Evolutionary conservation across 2,888 invertebrate species (phyloP), one percentile per base, ranked within the genome.

Genomic region (Ferdinandea cuprea): DNA sequence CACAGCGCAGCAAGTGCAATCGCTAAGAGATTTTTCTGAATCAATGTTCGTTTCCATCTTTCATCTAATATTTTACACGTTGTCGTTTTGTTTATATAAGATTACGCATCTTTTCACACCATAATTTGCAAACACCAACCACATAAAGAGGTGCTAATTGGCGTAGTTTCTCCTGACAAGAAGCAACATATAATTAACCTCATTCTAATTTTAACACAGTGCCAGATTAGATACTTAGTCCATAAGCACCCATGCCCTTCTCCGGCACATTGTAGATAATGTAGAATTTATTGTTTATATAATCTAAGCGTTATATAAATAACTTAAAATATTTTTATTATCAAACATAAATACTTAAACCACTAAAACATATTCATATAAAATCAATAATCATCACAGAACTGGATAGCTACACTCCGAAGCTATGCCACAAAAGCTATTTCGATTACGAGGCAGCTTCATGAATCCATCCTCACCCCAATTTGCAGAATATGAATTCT

Each of bases 391-490:
- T 46, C 11, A 42, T 88, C 69, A 89, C 74, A 90, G 76, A 59
- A 90, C 86, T 19, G 90, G 90, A 85, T 90, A 90, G 74, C 90
- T 90, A 85, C 90, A 90, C 69, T 90, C 90, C 17, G 87, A 89
- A 63, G 90, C 89, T 30, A 91, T 90, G 52, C 90, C 90, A 63
- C 91, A 91, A 81, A 89, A 90, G 74, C 88, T 88, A 46, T 88
- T 87, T 2, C 85, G 85, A 85, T 90, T 90, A 4, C 91, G 87
- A 3, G 87, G 85, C 2, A 91, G 21, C 19, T 88, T 88, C 87
- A 91, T 89, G 58, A 88, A 91, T 28, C 91, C 91, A 44, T 86
- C 85, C 66, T 91, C 91, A 11, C 91, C 91, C 91, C 91, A 91
- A 72, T 90, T 89, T 21, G 89, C 85, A 0, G 90, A 90, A 73